Conservation (phyloP, 2,797 vertebrate genomes). For the Aselliscus stoliczkanus region DNA sequence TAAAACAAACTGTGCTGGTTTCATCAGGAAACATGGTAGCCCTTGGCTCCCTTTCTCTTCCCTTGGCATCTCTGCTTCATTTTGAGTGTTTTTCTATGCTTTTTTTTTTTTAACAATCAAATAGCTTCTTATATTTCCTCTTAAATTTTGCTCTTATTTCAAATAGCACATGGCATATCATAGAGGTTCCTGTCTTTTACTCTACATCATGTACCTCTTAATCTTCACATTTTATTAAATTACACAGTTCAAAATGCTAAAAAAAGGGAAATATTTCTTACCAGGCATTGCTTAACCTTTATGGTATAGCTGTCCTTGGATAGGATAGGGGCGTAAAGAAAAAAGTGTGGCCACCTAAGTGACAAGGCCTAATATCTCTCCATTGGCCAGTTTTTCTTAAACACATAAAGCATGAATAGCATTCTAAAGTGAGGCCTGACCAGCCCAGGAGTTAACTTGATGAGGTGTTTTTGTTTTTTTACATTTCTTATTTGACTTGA, state of each 20-base stretch:
- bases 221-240: not conserved
- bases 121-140: not conserved
- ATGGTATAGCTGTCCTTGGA: not conserved
- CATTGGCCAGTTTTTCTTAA: not conserved
- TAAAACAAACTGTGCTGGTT: not conserved
- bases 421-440: not conserved
- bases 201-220: not conserved
- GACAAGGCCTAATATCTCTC: not conserved
- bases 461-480: not conserved
- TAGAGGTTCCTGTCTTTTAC: not conserved
- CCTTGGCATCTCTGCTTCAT: not conserved
- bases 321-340: not conserved
- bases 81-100: not conserved
- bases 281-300: not conserved
- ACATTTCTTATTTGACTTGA: not conserved
- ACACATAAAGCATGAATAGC: not conserved
- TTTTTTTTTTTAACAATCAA: not conserved
- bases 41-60: not conserved
- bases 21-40: not conserved
- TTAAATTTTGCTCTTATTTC: not conserved
- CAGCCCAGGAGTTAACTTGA: not conserved
- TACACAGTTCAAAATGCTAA: not conserved
- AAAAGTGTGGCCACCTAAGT: not conserved
- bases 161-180: not conserved
- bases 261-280: not conserved